Base-by-base conservation (phyloP, 1,140 invertebrate species). In the Trachymyrmex septentrionalis region DNA sequence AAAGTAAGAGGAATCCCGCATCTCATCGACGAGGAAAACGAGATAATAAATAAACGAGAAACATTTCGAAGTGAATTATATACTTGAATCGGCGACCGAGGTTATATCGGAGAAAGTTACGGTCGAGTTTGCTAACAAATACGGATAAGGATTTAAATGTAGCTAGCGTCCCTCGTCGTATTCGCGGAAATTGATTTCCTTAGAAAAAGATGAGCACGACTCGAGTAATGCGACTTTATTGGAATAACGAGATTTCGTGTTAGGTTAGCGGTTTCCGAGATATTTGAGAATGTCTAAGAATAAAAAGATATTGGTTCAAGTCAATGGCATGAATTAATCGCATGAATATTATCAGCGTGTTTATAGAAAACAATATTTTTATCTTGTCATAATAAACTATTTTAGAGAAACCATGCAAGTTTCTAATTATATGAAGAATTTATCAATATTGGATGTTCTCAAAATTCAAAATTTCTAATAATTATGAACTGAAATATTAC, bases 101-200 rank as follows among this genome's bases (percentile, higher is more conserved):
- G 71, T 88, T 57, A 73, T 89, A 88, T 86, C 75, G 63, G 71
- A 19, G 27, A 81, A 81, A 69, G 55, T 69, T 72, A 86, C 55
- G 24, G 27, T 21, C 16, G 53, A 55, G 57, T 61, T 86, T 66
- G 82, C 69, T 86, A 75, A 86, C 87, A 81, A 69, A 78, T 76
- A 38, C 55, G 67, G 48, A 66, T 50, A 55, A 77, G 63, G 59
- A 84, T 75, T 61, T 84, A 57, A 80, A 86, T 61, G 21, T 64
- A 34, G 14, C 86, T 30, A 53, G 30, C 50, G 9, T 59, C 14
- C 21, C 12, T 61, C 55, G 27, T 38, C 27, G 57, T 64, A 55
- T 63, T 87, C 86, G 81, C 44, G 80, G 38, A 84, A 84, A 84
- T 84, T 84, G 57, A 84, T 84, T 84, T 69, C 14, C 27, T n/a